Percentiles rank a stretch among this genome's conserved stretches.
These are phyloP conservation scores for Phyllotis vaccarum DNA, from an alignment of 2,797 vertebrate genomes.

Conservation along the genomic window DNA sequence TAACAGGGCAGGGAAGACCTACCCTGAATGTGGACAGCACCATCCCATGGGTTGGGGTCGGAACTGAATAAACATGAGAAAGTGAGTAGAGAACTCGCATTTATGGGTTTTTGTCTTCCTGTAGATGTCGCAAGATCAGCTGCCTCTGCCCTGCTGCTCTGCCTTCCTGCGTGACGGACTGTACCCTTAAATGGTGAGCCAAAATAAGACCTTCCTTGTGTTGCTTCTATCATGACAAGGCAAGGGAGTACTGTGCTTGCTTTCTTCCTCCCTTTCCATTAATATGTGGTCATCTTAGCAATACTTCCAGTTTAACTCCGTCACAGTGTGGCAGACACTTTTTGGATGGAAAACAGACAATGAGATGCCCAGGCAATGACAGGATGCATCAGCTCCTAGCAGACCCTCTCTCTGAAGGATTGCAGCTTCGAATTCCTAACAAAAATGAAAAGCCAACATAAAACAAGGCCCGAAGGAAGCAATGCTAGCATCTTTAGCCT, in stretches of 20 bases:
- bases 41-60: neutral
- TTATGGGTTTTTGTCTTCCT: neutral
- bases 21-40: neutral
- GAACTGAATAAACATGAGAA: neutral
- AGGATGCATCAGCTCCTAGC: neutral
- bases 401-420: neutral
- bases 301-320: constrained; percentile 17
- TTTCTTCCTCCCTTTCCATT: neutral
- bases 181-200: neutral
- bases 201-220: neutral
- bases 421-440: neutral
- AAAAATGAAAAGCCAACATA: neutral
- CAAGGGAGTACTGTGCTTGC: too few species aligned
- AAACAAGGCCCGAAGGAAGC: neutral
- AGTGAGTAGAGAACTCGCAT: neutral
- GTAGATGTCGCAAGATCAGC: neutral
- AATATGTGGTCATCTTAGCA: constrained; percentile 24
- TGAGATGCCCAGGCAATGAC: neutral
- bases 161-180: neutral
- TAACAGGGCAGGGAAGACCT: neutral
- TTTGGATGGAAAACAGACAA: neutral
- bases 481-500: neutral
- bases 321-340: neutral
- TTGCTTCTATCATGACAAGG: neutral
- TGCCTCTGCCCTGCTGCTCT: neutral